Conservation (phyloP, 1,140 invertebrate genomes). For the Brachionus plicatilis region DNA sequence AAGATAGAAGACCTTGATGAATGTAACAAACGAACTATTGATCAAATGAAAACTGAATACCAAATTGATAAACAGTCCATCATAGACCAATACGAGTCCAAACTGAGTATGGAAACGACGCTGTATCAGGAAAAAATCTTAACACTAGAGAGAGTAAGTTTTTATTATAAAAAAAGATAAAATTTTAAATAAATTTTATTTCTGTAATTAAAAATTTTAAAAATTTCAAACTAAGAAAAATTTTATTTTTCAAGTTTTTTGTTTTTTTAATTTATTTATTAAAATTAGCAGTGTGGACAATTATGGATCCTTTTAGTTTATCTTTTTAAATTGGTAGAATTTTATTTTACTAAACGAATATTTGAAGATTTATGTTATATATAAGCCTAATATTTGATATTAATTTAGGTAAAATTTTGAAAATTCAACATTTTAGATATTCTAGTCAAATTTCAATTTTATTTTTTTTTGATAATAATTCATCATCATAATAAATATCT, state of each 20-base stretch:
- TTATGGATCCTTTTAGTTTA: too few relatives aligned
- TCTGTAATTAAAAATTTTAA: neutral
- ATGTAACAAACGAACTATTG: neutral
- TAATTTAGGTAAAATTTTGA: too few relatives aligned
- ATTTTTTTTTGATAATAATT: too few relatives aligned
- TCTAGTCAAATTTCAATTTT: too few relatives aligned
- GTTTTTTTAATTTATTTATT: too few relatives aligned
- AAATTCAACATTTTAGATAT: too few relatives aligned
- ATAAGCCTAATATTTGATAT: too few relatives aligned
- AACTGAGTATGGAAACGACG: neutral
- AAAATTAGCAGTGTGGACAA: too few relatives aligned
- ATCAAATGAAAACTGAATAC: slow-evolving; percentile 4
- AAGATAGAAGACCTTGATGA: neutral
- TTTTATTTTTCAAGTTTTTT: neutral
- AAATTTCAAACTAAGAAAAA: neutral
- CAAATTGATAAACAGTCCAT: slow-evolving; percentile 21
- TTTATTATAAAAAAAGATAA: neutral
- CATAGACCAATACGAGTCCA: neutral
- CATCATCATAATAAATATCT: too few relatives aligned
- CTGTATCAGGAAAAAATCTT: slow-evolving; percentile 4
- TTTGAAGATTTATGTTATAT: too few relatives aligned
- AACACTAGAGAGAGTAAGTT: slow-evolving; percentile 11
- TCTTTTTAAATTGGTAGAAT: too few relatives aligned
- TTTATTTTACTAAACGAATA: too few relatives aligned
- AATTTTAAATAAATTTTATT: neutral